phyloP scores from a whole-genome alignment of 2,797 vertebrate species.

The Gymnoscopelus microlampas region DNA sequence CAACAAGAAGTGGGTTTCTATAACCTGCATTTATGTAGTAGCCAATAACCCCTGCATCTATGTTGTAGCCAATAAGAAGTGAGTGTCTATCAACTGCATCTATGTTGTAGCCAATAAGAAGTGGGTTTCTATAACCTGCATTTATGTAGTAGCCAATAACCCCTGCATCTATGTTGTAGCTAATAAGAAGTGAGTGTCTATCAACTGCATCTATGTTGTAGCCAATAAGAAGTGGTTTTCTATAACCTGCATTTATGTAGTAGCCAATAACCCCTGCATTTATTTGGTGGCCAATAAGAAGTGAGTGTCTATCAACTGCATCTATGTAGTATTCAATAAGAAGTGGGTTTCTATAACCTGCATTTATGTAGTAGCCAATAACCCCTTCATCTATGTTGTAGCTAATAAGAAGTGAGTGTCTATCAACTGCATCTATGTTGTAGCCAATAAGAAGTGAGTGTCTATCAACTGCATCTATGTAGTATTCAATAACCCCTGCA shows the following conservation, averaged over 20 bases:
- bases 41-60: no score
- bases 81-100: no score
- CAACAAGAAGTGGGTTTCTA: constrained; percentile 91
- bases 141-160: constrained; percentile 95
- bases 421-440: constrained; percentile 85
- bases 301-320: no score
- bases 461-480: no score
- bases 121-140: constrained; percentile 80
- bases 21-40: no score
- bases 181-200: constrained; percentile 91
- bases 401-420: constrained; percentile 94
- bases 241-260: no score
- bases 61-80: no score
- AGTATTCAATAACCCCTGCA: no score
- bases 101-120: constrained; percentile 96
- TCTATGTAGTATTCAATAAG: constrained; percentile 86
- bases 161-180: constrained; percentile 94
- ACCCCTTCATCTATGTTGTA: constrained; percentile 96
- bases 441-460: constrained; percentile 95
- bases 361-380: no score
- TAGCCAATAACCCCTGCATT: no score
- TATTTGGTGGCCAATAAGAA: no score
- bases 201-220: constrained; percentile 86
- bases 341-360: constrained; percentile 83
- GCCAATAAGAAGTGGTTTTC: constrained; percentile 94